Evolutionary conservation across 2,113 vertebrate species (phyloP).

Genomic region (Eclectus roratus): DNA sequence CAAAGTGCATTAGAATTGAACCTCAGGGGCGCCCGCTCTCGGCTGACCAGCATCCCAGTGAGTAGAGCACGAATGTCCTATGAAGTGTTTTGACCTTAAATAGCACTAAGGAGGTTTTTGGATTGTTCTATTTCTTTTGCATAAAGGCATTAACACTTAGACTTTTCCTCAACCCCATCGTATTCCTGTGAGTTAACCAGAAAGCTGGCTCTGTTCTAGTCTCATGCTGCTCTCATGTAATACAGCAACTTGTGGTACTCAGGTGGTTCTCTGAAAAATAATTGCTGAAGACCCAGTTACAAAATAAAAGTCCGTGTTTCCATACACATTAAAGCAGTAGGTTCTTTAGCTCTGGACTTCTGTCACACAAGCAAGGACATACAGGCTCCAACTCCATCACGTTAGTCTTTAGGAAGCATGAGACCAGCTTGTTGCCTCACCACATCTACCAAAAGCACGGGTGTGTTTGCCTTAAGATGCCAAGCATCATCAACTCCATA

Average conservation of each 20-base stretch:
- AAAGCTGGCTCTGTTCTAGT: not conserved
- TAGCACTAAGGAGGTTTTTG: too few species aligned
- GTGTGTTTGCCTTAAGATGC: not conserved
- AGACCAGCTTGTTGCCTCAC: not conserved
- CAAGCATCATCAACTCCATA: not conserved
- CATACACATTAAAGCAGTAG: not conserved
- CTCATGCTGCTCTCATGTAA: not conserved
- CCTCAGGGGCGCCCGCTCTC: too few species aligned
- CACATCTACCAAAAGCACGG: not conserved
- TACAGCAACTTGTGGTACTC: too few species aligned
- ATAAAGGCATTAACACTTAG: not conserved
- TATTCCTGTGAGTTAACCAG: not conserved
- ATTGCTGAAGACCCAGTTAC: not conserved
- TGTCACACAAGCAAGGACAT: not conserved
- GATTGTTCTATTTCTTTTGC: not conserved
- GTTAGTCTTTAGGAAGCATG: not conserved
- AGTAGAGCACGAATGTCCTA: too few species aligned
- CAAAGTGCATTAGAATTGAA: too few species aligned
- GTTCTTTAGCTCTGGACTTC: not conserved
- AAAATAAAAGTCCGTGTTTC: not conserved
- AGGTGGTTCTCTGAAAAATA: not conserved
- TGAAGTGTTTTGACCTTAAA: not conserved
- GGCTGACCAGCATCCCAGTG: too few species aligned
- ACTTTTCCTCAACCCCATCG: not conserved
- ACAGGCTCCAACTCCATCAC: rapidly evolving